phyloP scores from a whole-genome alignment of 1,140 invertebrate species.

The Papilio glaucus region DNA sequence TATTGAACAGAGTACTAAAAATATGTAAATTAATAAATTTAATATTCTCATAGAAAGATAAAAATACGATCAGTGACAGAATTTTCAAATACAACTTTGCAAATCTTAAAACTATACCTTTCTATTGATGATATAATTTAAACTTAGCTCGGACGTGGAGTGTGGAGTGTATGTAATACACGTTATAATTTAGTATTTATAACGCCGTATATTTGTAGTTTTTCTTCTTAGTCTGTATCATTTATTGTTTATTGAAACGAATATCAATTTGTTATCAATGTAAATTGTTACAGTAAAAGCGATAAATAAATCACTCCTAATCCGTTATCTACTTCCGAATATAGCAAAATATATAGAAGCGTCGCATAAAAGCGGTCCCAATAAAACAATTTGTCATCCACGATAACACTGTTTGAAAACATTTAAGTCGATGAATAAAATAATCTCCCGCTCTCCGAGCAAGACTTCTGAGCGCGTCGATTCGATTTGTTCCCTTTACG shows the following conservation, averaged over 20 bases:
- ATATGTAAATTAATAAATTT: too few species aligned
- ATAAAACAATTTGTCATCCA: slow-evolving; percentile 63
- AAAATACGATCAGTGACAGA: too few species aligned
- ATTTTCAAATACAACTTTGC: too few species aligned
- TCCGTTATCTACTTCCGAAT: slow-evolving; percentile 30
- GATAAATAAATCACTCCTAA: slow-evolving; percentile 16
- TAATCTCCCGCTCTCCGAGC: slow-evolving; percentile 57
- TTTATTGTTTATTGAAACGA: slow-evolving; percentile 12
- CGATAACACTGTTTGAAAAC: slow-evolving; percentile 62
- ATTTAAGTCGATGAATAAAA: slow-evolving; percentile 63
- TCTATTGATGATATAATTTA: too few species aligned
- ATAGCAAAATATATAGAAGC: slow-evolving; percentile 29
- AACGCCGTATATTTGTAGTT: too few species aligned
- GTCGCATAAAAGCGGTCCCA: slow-evolving; percentile 44
- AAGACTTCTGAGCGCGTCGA: slow-evolving; percentile 52
- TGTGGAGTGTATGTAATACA: too few species aligned
- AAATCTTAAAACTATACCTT: too few species aligned
- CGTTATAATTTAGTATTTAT: too few species aligned
- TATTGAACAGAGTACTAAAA: too few species aligned
- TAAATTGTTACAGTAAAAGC: slow-evolving; percentile 38
- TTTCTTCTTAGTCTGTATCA: too few species aligned
- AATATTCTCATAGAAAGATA: too few species aligned
- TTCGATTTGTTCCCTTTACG: slow-evolving; percentile 63
- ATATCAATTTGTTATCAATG: slow-evolving; percentile 22
- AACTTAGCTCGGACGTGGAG: too few species aligned